Evolutionary conservation across 2,797 vertebrate species (phyloP), one percentile per base, ranked within the genome.

Genomic region (Notoglanidium macrostoma): DNA sequence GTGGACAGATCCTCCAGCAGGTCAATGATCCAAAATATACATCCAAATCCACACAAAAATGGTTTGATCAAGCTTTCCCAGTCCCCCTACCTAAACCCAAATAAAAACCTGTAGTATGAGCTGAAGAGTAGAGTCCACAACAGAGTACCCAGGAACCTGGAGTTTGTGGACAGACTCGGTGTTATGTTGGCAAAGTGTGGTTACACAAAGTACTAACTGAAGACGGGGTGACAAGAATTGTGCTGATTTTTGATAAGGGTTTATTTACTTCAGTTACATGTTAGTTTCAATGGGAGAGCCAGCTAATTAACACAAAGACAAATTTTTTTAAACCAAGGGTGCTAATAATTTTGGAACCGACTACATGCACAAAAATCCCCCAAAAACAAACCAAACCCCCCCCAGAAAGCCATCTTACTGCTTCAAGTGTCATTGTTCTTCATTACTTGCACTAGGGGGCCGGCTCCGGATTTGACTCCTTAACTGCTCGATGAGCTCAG

Each of bases 401-500:
- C 46, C 46, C 46, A 54, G 29, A 81, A 23, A n/a, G 11, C 1
- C 83, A 15, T 90, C 93, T 93, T 67, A 55, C 78, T 23, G 6
- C 59, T 5, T 23, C 1, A 49, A 10, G 67, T 72, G 93, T 96
- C 95, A 96, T 5, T 94, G 97, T 44, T 99, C 98, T 1, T 99
- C 98, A 0, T 97, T 97, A 89, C 97, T 97, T 84, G 97, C 94
- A 40, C 98, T 99, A 46, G 98, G 97, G 46, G 97, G 95, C 87
- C 98, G 96, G 93, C 98, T 99, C 85, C 98, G 96, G 21, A 99
- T 97, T 90, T 99, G 98, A 93, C 96, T 99, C 57, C 98, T 95
- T 81, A 99, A 94, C 94, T 98, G 97, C 90, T 99, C 98, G 59
- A 99, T 98, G 29, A 99, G 94, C 91, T 99, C 98, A 0, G 98